Conservation (phyloP, 2,888 invertebrate genomes). For the Dryobotodes eremita region DNA sequence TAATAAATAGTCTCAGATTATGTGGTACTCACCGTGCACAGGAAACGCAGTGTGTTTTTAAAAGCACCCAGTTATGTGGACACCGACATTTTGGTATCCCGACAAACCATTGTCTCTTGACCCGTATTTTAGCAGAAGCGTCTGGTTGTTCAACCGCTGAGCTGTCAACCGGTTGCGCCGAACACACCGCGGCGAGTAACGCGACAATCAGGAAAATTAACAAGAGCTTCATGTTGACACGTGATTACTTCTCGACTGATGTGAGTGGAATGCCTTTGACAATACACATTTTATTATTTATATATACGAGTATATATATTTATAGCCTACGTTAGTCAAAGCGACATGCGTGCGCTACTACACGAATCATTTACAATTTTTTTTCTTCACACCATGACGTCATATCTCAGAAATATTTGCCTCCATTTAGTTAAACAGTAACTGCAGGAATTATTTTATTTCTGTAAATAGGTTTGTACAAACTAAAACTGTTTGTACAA, state of each 20-base stretch:
- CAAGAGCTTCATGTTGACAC: constrained; percentile 14
- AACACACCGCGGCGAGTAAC: not conserved
- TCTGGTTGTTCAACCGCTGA: not conserved
- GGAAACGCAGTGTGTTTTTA: not conserved
- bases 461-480: too few species aligned
- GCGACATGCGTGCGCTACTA: not conserved
- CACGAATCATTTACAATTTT: too few species aligned
- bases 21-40: constrained; percentile 22
- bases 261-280: not conserved
- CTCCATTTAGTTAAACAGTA: too few species aligned
- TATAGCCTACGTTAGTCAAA: not conserved
- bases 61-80: not conserved
- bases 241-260: not conserved
- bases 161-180: too few species aligned
- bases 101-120: constrained; percentile 16
- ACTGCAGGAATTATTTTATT: too few species aligned
- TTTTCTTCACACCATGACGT: too few species aligned
- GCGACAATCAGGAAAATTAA: not conserved
- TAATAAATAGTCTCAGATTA: not conserved
- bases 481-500: too few species aligned
- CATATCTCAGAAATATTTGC: too few species aligned
- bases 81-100: constrained; percentile 7
- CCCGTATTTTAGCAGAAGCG: not conserved
- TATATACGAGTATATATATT: not conserved
- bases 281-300: not conserved